phyloP scores from a whole-genome alignment of 2,113 vertebrate species.

The Numenius arquata region DNA sequence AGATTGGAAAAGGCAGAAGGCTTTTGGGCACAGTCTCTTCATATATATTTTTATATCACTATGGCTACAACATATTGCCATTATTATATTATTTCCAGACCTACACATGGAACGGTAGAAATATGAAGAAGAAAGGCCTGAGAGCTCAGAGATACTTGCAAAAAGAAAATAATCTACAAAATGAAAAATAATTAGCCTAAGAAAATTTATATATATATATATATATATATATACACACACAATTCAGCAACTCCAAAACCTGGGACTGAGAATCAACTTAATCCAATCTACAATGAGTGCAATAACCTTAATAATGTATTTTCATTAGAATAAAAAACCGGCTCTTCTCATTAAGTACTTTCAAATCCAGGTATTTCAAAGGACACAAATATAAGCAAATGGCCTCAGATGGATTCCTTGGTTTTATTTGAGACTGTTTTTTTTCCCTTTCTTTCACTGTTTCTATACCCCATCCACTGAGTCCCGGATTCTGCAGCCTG shows the following conservation, averaged over 20 bases:
- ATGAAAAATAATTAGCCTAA: not conserved
- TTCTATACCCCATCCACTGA: not conserved
- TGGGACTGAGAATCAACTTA: not conserved
- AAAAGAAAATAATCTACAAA: not conserved
- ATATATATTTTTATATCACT: not conserved
- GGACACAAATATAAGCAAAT: not conserved
- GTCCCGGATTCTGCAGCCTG: not conserved
- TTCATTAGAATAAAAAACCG: not conserved
- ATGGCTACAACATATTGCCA: not conserved
- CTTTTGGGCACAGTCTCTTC: not conserved
- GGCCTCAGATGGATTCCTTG: not conserved
- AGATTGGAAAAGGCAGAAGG: not conserved
- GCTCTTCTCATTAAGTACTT: not conserved
- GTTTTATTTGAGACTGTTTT: not conserved
- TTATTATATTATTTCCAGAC: not conserved
- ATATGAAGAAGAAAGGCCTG: not conserved
- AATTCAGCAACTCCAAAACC: not conserved
- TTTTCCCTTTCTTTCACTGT: not conserved
- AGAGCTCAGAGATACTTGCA: not conserved
- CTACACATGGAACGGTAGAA: not conserved
- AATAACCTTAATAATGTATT: not conserved
- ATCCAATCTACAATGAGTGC: not conserved
- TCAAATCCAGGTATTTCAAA: not conserved
- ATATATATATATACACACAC: not conserved
- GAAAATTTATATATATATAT: not conserved